A percentile compares a stretch with the other conserved stretches of the same genome.
Conservation (phyloP, 2,888 invertebrate species). For the Barypeithes pellucidus region DNA sequence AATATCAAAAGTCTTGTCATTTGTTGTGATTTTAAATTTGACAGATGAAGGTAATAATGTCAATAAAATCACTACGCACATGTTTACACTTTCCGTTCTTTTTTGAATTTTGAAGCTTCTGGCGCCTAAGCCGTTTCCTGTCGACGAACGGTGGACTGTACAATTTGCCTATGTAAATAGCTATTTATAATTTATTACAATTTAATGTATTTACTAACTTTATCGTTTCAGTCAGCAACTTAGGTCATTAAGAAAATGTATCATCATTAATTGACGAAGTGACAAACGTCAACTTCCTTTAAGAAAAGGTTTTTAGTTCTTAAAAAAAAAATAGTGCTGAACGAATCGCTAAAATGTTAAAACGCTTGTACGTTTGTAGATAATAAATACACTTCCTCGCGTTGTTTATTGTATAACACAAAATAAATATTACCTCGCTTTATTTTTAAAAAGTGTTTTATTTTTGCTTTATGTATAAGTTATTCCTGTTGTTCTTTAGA, state of each 20-base stretch:
- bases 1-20: no score
- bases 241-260: slow-evolving; percentile 31
- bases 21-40: no score
- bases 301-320: not conserved
- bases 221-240: slow-evolving; percentile 39
- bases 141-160: slow-evolving; percentile 15
- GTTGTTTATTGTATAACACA: slow-evolving; percentile 45
- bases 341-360: slow-evolving; percentile 19
- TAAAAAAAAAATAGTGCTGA: slow-evolving; percentile 20
- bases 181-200: slow-evolving; percentile 50
- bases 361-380: slow-evolving; percentile 39
- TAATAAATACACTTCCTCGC: slow-evolving; percentile 42
- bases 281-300: slow-evolving; percentile 29
- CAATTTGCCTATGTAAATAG: slow-evolving; percentile 41
- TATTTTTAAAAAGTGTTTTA: slow-evolving; percentile 48
- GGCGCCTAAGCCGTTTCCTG: slow-evolving; percentile 7
- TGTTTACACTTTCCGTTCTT: no score
- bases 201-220: slow-evolving; percentile 43
- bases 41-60: no score
- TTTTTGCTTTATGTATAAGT: not conserved
- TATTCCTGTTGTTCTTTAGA: no score
- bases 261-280: slow-evolving; percentile 15
- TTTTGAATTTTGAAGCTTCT: not conserved
- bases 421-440: slow-evolving; percentile 53
- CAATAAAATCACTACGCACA: no score